Conservation (phyloP, 1,140 invertebrate species). For the Ceratosolen fusciceps region DNA sequence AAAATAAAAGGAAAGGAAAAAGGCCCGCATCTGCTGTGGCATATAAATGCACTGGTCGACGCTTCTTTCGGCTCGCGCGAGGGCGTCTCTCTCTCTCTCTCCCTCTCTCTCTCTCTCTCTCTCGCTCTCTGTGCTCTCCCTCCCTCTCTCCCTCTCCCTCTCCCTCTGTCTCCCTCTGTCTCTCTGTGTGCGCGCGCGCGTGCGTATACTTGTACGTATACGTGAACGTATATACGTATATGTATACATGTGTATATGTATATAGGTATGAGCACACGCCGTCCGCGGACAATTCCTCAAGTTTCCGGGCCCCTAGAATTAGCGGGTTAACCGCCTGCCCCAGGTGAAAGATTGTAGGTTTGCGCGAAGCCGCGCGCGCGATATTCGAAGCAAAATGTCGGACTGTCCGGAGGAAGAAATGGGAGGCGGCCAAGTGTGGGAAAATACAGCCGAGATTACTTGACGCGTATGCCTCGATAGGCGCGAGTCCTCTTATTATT, state of each 20-base stretch:
- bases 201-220: no score
- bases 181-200: neutral
- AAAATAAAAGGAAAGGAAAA: no score
- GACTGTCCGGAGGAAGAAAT: conserved; percentile 19
- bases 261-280: neutral
- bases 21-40: no score
- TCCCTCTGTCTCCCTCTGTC: no score
- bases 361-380: conserved; percentile 25
- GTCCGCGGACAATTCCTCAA: conserved; percentile 61
- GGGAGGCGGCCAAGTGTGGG: conserved; percentile 56
- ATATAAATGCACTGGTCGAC: no score
- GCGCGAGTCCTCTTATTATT: conserved; percentile 26
- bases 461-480: conserved; percentile 54
- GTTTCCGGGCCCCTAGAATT: conserved; percentile 66
- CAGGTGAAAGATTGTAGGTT: conserved; percentile 65
- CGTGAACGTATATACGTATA: no score
- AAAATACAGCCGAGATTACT: conserved; percentile 54
- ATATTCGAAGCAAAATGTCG: conserved; percentile 43
- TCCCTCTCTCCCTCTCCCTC: no score
- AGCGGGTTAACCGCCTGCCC: conserved; percentile 55
- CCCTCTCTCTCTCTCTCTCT: no score
- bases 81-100: no score
- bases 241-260: no score
- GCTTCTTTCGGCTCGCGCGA: no score
- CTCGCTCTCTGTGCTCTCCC: no score